Evolutionary conservation across 2,113 vertebrate genomes (phyloP).

Genomic region (Cnemophilus loriae): DNA sequence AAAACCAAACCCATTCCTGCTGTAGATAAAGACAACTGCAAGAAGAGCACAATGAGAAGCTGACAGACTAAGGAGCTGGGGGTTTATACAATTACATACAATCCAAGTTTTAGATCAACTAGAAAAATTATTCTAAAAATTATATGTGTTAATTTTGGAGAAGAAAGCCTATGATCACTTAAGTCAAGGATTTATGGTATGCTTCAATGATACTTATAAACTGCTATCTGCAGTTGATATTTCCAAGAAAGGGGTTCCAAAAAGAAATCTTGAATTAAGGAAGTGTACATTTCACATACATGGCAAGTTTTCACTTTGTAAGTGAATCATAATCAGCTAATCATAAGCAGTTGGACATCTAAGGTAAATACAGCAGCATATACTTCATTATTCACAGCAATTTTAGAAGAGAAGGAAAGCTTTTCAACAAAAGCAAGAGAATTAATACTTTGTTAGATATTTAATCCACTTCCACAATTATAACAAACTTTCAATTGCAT

Average conservation of each 20-base stretch:
- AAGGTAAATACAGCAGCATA: neutral
- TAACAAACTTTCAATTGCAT: neutral
- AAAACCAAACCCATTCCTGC: neutral
- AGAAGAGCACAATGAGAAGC: neutral
- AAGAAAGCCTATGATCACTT: neutral
- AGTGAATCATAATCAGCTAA: neutral
- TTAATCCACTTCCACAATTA: neutral
- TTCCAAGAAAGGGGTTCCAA: neutral
- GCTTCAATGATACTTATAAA: neutral
- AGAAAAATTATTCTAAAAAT: neutral
- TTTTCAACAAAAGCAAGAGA: neutral
- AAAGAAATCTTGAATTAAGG: neutral
- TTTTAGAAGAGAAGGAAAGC: neutral
- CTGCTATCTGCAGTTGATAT: neutral
- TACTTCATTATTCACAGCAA: neutral
- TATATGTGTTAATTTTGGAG: neutral
- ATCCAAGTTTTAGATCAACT: neutral
- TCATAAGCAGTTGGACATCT: neutral
- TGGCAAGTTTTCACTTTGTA: neutral
- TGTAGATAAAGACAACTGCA: neutral
- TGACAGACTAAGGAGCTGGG: neutral
- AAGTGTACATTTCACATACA: neutral
- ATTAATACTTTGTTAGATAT: neutral
- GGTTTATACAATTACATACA: neutral
- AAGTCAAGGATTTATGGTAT: neutral